Percentiles rank a stretch among this genome's conserved stretches.
Evolutionary conservation across 2,797 vertebrate genomes (phyloP).

Genomic region (Pseudochromis fuscus): DNA sequence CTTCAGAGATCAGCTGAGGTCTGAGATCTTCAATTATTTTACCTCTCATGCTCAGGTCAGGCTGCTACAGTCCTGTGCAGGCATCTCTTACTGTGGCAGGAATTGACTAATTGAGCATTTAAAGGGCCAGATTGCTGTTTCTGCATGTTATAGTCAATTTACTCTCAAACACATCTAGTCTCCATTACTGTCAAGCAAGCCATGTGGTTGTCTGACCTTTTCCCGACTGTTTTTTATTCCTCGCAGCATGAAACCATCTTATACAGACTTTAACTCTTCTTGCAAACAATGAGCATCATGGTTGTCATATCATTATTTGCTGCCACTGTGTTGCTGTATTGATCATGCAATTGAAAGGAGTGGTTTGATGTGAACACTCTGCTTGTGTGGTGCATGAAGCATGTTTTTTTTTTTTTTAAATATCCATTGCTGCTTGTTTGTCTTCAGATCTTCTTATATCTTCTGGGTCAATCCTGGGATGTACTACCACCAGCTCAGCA

Average conservation of each 20-base stretch:
- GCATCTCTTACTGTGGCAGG: conserved; percentile 6
- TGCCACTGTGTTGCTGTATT: not conserved
- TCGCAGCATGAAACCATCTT: not conserved
- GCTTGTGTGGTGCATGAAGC: not conserved
- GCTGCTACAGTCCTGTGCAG: conserved; percentile 47
- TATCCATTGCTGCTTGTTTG: conserved; percentile 9
- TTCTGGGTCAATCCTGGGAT: not conserved
- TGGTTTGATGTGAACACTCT: not conserved
- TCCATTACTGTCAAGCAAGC: not conserved
- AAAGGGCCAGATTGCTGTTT: conserved; percentile 41
- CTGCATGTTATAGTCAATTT: conserved; percentile 35
- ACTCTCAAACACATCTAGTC: conserved; percentile 28
- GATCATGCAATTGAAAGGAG: conserved; percentile 8
- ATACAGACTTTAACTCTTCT: not conserved
- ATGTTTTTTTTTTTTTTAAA: not conserved
- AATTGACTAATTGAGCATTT: conserved; percentile 54
- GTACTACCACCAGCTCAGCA: not conserved
- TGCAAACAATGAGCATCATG: not conserved
- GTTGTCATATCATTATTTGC: not conserved
- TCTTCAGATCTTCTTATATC: not conserved
- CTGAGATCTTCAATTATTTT: conserved; percentile 53
- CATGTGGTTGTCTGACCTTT: not conserved
- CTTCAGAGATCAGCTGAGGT: conserved; percentile 37
- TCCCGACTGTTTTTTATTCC: not conserved
- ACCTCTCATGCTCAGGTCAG: conserved; percentile 51